These are phyloP conservation scores for Triops cancriformis DNA, from an alignment of 1,140 invertebrate species.

Conservation along the genomic window DNA sequence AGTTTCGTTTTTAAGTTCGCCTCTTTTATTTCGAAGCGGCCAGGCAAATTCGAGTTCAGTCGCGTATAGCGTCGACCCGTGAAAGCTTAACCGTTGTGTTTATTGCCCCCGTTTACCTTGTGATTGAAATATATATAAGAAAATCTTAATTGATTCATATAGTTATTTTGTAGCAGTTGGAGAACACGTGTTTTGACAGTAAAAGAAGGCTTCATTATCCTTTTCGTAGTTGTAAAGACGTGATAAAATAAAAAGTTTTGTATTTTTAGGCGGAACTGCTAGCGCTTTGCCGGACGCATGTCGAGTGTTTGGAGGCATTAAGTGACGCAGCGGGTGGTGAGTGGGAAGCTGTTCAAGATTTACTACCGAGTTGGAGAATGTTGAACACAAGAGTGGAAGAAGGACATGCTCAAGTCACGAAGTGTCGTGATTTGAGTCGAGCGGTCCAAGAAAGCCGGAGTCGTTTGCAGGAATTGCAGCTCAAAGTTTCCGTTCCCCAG, in stretches of 20 bases:
- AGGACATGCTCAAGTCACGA: not conserved
- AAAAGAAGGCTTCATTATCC: too few relatives aligned
- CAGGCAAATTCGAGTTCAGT: not conserved
- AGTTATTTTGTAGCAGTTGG: too few relatives aligned
- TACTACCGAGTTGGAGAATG: not conserved
- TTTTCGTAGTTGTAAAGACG: too few relatives aligned
- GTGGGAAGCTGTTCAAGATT: not conserved
- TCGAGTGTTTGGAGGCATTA: slow-evolving; percentile 51
- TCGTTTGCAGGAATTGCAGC: not conserved
- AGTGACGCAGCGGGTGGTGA: not conserved
- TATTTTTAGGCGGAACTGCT: slow-evolving; percentile 59
- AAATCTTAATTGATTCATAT: too few relatives aligned
- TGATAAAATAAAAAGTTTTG: too few relatives aligned
- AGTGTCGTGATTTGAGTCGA: not conserved
- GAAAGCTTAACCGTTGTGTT: too few relatives aligned
- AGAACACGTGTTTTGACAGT: too few relatives aligned
- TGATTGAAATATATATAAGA: too few relatives aligned
- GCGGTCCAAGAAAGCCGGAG: not conserved
- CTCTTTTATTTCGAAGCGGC: not conserved
- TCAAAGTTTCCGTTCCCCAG: not conserved
- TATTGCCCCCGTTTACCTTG: too few relatives aligned
- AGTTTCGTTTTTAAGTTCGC: not conserved
- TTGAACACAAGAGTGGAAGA: not conserved
- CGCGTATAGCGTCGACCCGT: not conserved
- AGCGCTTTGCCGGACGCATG: slow-evolving; percentile 63